A percentile compares a stretch with the other conserved stretches of the same genome.
Evolutionary conservation across 2,797 vertebrate genomes (phyloP).

Genomic region (Catharus ustulatus): DNA sequence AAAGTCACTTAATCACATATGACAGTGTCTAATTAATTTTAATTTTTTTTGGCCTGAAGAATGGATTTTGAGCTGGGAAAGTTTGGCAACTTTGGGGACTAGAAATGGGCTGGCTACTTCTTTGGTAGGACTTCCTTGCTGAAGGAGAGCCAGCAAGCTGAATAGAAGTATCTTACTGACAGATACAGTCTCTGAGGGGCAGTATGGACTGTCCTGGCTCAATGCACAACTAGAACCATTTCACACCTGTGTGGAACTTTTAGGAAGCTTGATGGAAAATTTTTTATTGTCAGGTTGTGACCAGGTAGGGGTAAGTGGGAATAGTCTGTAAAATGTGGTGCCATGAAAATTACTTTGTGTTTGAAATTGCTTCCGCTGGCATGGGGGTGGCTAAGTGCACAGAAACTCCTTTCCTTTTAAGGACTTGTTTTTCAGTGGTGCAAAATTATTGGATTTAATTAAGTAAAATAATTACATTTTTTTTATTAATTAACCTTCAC

Average conservation of each 20-base stretch:
- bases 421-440: background rate
- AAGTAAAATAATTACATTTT: background rate
- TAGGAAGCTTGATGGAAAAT: background rate
- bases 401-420: background rate
- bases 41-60: background rate
- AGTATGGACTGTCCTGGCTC: background rate
- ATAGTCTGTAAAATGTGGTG: background rate
- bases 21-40: background rate
- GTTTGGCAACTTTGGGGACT: background rate
- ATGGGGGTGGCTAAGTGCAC: background rate
- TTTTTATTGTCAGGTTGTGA: background rate
- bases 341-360: background rate
- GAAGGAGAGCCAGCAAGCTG: background rate
- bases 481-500: background rate
- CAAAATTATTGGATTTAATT: background rate
- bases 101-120: background rate
- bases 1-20: background rate
- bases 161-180: background rate
- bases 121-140: background rate
- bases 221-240: background rate
- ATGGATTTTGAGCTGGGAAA: background rate
- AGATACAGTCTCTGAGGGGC: background rate
- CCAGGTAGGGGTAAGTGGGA: background rate
- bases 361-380: background rate
- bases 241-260: background rate